Evolutionary conservation across 2,888 invertebrate genomes (phyloP), one percentile per base, ranked within the genome.

Genomic region (Siphlonurus alternatus): DNA sequence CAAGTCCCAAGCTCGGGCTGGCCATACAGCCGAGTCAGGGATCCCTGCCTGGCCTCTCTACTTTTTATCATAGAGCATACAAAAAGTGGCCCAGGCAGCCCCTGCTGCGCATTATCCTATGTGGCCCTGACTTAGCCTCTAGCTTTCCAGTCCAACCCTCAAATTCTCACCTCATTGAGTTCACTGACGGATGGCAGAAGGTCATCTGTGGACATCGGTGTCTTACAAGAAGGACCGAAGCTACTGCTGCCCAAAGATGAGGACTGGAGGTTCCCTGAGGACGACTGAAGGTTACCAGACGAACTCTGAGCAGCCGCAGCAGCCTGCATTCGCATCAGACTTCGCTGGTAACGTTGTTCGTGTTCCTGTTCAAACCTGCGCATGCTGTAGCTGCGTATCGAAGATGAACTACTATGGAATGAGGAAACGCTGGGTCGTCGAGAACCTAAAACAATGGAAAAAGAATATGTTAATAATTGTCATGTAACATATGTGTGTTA

Each of bases 361-460:
- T 87, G 77, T 73, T 91, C 91, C 70, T 85, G 81, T 74, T 91
- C 91, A 76, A 88, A 88, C 67, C 87, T 81, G 74, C 84, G 83
- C 70, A 87, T 82, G 73, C 89, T 89, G 77, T 88, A 90, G 66
- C 89, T 90, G 73, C 88, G 83, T 68, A 89, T 83, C 62, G 90
- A 91, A 67, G 87, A 89, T 70, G 86, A 85, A 74, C 86, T 87
- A 80, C 90, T 90, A 75, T 91, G 90, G 71, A 91, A 81, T 68
- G 90, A 91, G 69, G 86, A 87, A 80, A 90, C 79, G 81, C 90
- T 89, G 79, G 90, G 89, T 80, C 90, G 85, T 81, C 90, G 82
- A 74, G 89, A 89, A 82, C 89, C 90, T 56, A 22, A 51, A 51
- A 51, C n/a, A 56, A n/a, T 38, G 38, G 15, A 38, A 10, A 38